Percentiles rank a stretch among this genome's conserved stretches.
Conservation (phyloP, 2,888 invertebrate species). For the Drosophila tripunctata region DNA sequence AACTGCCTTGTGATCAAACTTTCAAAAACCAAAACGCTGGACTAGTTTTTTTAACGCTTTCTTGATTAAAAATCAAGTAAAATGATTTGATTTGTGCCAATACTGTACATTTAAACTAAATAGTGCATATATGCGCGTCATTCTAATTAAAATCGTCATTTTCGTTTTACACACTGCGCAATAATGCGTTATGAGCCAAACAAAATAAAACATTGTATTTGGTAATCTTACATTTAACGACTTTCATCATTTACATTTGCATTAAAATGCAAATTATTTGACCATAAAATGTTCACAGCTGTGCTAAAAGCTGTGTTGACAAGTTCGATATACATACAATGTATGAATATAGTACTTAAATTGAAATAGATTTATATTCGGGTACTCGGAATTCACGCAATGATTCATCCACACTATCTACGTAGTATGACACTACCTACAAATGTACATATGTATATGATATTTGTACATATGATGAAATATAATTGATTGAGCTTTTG, state of each 20-base stretch:
- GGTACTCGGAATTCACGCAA: neutral
- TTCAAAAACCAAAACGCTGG: no score
- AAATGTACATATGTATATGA: neutral
- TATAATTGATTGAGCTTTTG: slow-evolving; percentile 29
- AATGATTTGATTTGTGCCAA: no score
- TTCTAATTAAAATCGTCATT: neutral
- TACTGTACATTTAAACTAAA: no score
- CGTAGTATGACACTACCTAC: neutral
- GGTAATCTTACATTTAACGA: neutral
- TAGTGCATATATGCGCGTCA: neutral
- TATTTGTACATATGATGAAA: slow-evolving; percentile 17
- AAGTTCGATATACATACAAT: neutral
- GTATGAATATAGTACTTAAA: neutral
- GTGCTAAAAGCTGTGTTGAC: slow-evolving; percentile 7
- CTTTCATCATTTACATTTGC: slow-evolving; percentile 4
- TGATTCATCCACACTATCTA: slow-evolving; percentile 22
- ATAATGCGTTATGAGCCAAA: neutral
- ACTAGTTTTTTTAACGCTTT: no score
- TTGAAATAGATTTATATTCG: neutral
- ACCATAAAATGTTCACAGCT: neutral
- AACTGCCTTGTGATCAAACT: no score
- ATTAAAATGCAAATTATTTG: slow-evolving; percentile 9
- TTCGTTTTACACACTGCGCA: neutral
- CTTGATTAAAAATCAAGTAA: no score
- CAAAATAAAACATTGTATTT: slow-evolving; percentile 1